Percentiles rank a stretch among this genome's conserved stretches.
Conservation (phyloP, 2,797 vertebrate species). For the Malacoctenus gilli region DNA sequence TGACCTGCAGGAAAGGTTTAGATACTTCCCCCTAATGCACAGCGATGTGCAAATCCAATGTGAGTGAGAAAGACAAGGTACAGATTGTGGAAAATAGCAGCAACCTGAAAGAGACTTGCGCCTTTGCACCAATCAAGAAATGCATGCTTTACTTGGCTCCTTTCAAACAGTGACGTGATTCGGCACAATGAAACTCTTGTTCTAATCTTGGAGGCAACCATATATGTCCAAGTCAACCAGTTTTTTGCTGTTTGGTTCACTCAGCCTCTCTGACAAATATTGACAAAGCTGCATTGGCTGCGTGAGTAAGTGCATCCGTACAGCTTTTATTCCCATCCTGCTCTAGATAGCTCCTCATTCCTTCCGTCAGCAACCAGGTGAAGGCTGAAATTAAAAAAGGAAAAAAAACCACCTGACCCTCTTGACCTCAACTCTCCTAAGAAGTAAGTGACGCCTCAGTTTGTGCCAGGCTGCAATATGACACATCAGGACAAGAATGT, state of each 20-base stretch:
- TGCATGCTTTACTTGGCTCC: slow-evolving; percentile 55
- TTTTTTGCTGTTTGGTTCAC: slow-evolving; percentile 33
- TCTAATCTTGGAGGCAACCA: slow-evolving; percentile 57
- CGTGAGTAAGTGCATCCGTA: background rate
- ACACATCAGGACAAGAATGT: slow-evolving; percentile 72
- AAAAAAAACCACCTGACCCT: too few relatives aligned
- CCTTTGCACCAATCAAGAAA: slow-evolving; percentile 32
- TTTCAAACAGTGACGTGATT: slow-evolving; percentile 53
- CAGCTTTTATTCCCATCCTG: slow-evolving; percentile 3
- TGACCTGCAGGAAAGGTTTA: too few relatives aligned
- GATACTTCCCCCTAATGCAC: slow-evolving; percentile 7
- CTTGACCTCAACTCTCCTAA: slow-evolving; percentile 30
- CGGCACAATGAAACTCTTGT: slow-evolving; percentile 58
- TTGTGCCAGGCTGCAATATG: slow-evolving; percentile 68
- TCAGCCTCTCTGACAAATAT: slow-evolving; percentile 4
- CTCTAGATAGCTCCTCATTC: slow-evolving; percentile 14
- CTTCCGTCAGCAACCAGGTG: slow-evolving; percentile 24
- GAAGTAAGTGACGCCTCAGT: slow-evolving; percentile 58
- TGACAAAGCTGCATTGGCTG: slow-evolving; percentile 21
- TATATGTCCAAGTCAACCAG: slow-evolving; percentile 50
- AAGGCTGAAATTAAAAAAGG: slow-evolving; percentile 19
- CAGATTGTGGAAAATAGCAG: slow-evolving; percentile 39
- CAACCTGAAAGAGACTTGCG: slow-evolving; percentile 27
- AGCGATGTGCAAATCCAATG: slow-evolving; percentile 15
- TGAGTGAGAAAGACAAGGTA: slow-evolving; percentile 13